These are phyloP conservation scores for Montipora capitata DNA, from an alignment of 92 coral and sea anemone genomes.

Conservation along the genomic window DNA sequence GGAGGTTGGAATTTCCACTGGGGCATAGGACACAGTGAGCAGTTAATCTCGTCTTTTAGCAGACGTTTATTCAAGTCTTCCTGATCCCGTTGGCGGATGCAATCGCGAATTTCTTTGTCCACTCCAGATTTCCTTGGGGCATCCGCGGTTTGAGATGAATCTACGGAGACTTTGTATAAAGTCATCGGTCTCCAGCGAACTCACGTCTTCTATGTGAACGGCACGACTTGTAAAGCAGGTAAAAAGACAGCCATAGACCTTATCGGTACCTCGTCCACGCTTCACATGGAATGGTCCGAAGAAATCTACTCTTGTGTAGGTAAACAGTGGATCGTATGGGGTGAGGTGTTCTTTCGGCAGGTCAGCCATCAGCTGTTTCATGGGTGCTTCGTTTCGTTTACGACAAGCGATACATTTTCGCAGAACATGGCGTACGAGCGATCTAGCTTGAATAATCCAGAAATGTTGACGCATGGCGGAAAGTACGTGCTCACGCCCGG, in stretches of 20 bases:
- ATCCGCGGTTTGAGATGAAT: conserved; percentile 30
- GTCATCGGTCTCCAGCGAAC: conserved; percentile 64
- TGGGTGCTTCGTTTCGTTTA: conserved; percentile 36
- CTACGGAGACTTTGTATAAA: conserved; percentile 45
- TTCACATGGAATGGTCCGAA: conserved; percentile 31
- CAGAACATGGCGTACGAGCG: conserved; percentile 35
- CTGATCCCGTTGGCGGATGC: not conserved
- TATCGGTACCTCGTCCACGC: conserved; percentile 43
- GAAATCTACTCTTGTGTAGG: conserved; percentile 43
- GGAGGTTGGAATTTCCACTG: too few relatives aligned
- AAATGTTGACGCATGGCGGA: too few relatives aligned
- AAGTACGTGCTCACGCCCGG: too few relatives aligned
- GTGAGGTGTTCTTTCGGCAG: conserved; percentile 17
- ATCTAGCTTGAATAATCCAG: too few relatives aligned
- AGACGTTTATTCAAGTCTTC: not conserved
- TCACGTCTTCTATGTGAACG: conserved; percentile 57
- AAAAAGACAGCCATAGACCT: conserved; percentile 59
- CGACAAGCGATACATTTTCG: too few relatives aligned
- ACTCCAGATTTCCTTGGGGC: conserved; percentile 53
- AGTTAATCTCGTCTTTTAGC: too few relatives aligned
- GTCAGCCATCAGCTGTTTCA: conserved; percentile 53
- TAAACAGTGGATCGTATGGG: conserved; percentile 17
- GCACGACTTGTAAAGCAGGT: not conserved
- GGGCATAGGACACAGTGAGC: too few relatives aligned
- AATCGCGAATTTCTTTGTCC: conserved; percentile 41